Conservation (phyloP, 2,888 invertebrate genomes). For the Andrena fulva region DNA sequence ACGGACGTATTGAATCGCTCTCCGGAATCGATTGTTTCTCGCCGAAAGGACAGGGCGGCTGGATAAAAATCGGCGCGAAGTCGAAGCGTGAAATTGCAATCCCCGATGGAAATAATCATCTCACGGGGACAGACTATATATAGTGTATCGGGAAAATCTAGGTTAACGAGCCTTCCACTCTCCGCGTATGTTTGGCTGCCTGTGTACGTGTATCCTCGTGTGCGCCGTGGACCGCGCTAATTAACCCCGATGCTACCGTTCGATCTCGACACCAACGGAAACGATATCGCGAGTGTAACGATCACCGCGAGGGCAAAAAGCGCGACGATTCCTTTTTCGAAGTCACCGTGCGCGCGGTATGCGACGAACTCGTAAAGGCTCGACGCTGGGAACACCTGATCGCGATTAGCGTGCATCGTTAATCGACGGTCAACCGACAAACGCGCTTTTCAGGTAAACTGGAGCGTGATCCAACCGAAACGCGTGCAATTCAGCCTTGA, state of each 20-base stretch:
- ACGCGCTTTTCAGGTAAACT: conserved; percentile 16
- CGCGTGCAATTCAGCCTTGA: conserved; percentile 38
- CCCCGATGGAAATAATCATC: conserved; percentile 52
- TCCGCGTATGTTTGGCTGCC: background rate
- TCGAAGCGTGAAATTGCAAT: conserved; percentile 49
- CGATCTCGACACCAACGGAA: conserved; percentile 68
- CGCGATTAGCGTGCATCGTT: conserved; percentile 65
- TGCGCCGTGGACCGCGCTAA: conserved; percentile 59
- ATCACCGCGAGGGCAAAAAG: conserved; percentile 60
- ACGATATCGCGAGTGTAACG: conserved; percentile 67
- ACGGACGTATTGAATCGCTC: background rate
- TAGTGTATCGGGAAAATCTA: conserved; percentile 66
- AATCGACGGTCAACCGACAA: conserved; percentile 33
- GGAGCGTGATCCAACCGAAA: conserved; percentile 15
- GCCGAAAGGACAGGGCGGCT: background rate
- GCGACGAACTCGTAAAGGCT: conserved; percentile 30
- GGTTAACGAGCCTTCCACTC: conserved; percentile 64
- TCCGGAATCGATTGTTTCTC: background rate
- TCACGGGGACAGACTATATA: conserved; percentile 47
- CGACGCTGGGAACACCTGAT: conserved; percentile 57
- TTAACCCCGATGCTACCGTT: conserved; percentile 70
- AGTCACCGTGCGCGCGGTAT: conserved; percentile 23
- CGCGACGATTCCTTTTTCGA: conserved; percentile 63
- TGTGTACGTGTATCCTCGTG: background rate
- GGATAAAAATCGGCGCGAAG: conserved; percentile 37